Conservation (phyloP, 30 jellyfish, hydroid and myxozoan genomes). For the Aurelia aurita complex sp. Pacific region DNA sequence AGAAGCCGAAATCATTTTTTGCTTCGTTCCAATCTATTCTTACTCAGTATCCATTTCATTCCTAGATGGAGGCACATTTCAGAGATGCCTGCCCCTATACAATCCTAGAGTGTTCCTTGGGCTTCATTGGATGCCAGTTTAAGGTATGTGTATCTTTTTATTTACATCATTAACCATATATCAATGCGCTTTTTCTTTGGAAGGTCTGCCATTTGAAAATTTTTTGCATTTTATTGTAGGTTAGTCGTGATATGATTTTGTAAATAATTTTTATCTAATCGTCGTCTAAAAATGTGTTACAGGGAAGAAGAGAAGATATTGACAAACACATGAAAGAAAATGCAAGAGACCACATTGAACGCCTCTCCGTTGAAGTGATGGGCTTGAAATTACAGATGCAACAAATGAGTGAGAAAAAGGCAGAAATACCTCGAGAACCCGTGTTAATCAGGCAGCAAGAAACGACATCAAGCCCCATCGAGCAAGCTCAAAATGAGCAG, state of each 20-base stretch:
- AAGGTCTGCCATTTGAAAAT: too few relatives aligned
- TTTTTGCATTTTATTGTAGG: too few relatives aligned
- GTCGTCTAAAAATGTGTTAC: not conserved
- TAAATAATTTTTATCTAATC: too few relatives aligned
- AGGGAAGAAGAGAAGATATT: not conserved
- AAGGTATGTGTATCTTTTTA: not conserved
- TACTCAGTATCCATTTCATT: not conserved
- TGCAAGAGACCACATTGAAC: constrained; percentile 1
- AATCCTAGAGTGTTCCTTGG: constrained; percentile 5
- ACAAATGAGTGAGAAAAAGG: not conserved
- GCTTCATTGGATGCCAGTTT: constrained; percentile 4
- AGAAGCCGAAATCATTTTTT: too few relatives aligned
- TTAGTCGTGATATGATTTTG: too few relatives aligned
- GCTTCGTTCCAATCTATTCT: too few relatives aligned
- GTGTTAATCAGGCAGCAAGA: not conserved
- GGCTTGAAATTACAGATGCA: not conserved
- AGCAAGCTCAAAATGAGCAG: not conserved
- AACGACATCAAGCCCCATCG: not conserved
- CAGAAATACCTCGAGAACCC: not conserved
- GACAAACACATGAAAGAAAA: constrained; percentile 1
- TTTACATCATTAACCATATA: too few relatives aligned
- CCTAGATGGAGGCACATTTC: not conserved
- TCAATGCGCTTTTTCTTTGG: too few relatives aligned
- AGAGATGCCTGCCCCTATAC: not conserved
- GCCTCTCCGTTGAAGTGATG: constrained; percentile 4